Conservation (phyloP, 2,113 vertebrate genomes). For the Sinocyclocheilus maitianheensis region DNA sequence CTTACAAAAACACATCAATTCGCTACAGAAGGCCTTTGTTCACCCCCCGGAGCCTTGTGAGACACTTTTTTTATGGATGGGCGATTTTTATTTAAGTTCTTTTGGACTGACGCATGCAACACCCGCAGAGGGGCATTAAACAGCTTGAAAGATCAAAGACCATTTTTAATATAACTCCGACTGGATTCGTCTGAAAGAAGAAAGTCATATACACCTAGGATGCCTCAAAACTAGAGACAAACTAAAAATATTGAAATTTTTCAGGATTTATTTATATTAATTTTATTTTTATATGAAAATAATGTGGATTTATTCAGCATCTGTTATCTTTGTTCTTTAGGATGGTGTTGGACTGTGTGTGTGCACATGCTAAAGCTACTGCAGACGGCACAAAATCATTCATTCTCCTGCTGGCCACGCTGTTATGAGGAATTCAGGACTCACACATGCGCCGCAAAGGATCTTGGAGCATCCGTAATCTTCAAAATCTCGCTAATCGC, state of each 20-base stretch:
- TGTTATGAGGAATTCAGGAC: constrained; percentile 74
- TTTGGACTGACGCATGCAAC: too few relatives aligned
- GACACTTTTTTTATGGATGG: too few relatives aligned
- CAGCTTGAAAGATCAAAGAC: too few relatives aligned
- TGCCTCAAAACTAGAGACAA: background rate
- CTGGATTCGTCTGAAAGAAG: too few relatives aligned
- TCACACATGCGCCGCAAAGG: constrained; percentile 58
- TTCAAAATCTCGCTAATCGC: constrained; percentile 72
- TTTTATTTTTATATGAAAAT: background rate
- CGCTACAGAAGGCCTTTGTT: too few relatives aligned
- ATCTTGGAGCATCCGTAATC: constrained; percentile 57
- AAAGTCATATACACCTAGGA: too few relatives aligned
- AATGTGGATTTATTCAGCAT: background rate
- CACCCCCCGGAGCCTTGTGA: too few relatives aligned
- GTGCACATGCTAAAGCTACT: constrained; percentile 75
- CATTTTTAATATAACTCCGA: too few relatives aligned
- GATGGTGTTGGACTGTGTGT: constrained; percentile 81
- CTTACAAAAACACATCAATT: too few relatives aligned
- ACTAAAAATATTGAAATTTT: background rate
- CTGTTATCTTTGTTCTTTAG: constrained; percentile 63
- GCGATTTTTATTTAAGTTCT: too few relatives aligned
- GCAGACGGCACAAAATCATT: constrained; percentile 93
- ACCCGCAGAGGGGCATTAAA: too few relatives aligned
- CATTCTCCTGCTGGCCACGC: constrained; percentile 80
- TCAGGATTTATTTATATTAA: background rate